Evolutionary conservation across 2,113 vertebrate genomes (phyloP).

Genomic region (Saimiri boliviensis): DNA sequence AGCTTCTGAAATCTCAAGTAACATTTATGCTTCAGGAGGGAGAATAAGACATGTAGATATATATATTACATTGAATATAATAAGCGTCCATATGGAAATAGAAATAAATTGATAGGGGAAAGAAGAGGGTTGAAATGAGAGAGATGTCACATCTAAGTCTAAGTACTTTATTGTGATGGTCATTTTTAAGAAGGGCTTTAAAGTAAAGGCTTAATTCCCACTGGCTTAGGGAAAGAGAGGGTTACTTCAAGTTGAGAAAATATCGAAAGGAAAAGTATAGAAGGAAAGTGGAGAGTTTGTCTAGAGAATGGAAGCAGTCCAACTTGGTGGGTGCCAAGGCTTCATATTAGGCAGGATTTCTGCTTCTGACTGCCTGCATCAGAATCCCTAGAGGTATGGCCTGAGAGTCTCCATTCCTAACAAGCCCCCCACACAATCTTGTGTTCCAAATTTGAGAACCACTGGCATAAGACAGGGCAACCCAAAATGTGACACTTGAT

Average conservation of each 20-base stretch:
- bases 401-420: neutral
- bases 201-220: neutral
- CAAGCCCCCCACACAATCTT: neutral
- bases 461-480: neutral
- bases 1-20: constrained; percentile 13
- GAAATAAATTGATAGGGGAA: constrained; percentile 26
- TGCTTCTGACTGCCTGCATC: neutral
- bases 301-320: neutral
- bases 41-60: neutral
- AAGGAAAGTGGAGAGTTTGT: neutral
- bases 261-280: neutral
- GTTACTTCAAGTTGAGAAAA: neutral
- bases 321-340: neutral
- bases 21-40: neutral
- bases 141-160: neutral
- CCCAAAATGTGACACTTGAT: neutral
- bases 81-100: constrained; percentile 9
- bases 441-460: neutral
- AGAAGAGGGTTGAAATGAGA: constrained; percentile 21
- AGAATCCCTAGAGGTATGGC: neutral
- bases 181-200: constrained; percentile 45
- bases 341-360: neutral
- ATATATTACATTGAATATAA: constrained; percentile 17
- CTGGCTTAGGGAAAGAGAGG: neutral
- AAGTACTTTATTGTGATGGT: constrained; percentile 23